These are phyloP conservation scores for Artibeus lituratus DNA, from an alignment of 2,797 vertebrate genomes.

Conservation along the genomic window DNA sequence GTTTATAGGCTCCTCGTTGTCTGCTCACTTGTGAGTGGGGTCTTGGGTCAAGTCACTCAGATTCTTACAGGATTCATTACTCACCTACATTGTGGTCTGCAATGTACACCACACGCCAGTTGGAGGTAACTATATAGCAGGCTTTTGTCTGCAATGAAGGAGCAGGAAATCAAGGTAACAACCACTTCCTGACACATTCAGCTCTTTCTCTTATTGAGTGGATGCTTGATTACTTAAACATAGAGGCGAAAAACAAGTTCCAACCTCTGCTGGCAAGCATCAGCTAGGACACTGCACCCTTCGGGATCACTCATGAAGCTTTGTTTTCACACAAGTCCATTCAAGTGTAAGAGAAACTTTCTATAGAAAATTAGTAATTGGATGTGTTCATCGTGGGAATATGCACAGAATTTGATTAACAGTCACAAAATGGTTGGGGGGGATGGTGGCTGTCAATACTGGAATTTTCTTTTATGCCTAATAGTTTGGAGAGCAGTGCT, in stretches of 20 bases:
- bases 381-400: constrained; percentile 28
- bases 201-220: constrained; percentile 24
- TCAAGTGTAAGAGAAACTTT: constrained; percentile 8
- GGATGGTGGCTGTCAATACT: neutral
- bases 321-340: constrained; percentile 24
- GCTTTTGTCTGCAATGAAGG: constrained; percentile 68
- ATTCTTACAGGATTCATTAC: constrained; percentile 51
- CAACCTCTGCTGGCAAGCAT: constrained; percentile 24
- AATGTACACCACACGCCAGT: constrained; percentile 11
- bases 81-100: constrained; percentile 37
- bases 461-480: neutral
- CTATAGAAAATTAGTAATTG: constrained; percentile 43
- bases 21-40: constrained; percentile 38
- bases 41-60: constrained; percentile 42
- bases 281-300: neutral
- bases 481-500: neutral
- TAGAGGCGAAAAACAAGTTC: constrained; percentile 39
- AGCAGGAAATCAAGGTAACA: constrained; percentile 63
- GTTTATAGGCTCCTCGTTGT: constrained; percentile 41
- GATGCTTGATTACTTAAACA: constrained; percentile 59
- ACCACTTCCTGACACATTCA: constrained; percentile 58
- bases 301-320: neutral
- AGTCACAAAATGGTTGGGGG: neutral
- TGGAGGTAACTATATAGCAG: constrained; percentile 62
- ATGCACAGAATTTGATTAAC: neutral